Evolutionary conservation across 2,888 invertebrate genomes (phyloP), one percentile per base, ranked within the genome.

Genomic region (Buathra laborator): DNA sequence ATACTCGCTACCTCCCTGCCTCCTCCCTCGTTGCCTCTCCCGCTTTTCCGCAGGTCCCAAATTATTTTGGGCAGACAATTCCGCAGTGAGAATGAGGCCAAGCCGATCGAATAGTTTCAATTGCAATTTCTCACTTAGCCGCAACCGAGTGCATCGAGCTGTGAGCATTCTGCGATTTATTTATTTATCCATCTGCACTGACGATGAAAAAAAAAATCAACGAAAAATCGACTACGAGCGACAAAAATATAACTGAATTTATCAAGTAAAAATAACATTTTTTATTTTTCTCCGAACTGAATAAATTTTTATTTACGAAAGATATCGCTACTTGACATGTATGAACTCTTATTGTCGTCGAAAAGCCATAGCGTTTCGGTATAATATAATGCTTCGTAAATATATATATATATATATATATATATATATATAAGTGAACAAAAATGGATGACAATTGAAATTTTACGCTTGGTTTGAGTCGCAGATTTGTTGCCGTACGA

Each of bases 1-100:
- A 80, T 37, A 74, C 64, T 16, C 32, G 59, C 32, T n/a, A 3
- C 59, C 12, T 19, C 19, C 0, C 53, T 24, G n/a, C 16, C 6
- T 51, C 16, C 6, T 51, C 51, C n/a, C 66, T 59, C 48, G 4
- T 29, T 62, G 7, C 14, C 29, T 62, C 59, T 62, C 59, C 3
- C 56, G 56, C 53, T 46, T 53, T 46, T 66, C 56, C 29, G 9
- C 24, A 4, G 53, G n/a, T 62, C 24, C 62, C 66, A 66, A 80
- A 72, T 74, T 80, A 80, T 74, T 67, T 80, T 74, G 56, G 48
- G 56, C 53, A 66, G 66, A 74, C 80, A 67, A 80, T 74, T 53
- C 46, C 59, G 59, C 43, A 32, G 59, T 29, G 59, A 32, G 43
- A 66, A 51, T 37, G 64, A 56, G 51, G 43, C 81, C 46, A 43